Evolutionary conservation across 2,888 invertebrate genomes (phyloP).

Genomic region (Drosophila crucigera): DNA sequence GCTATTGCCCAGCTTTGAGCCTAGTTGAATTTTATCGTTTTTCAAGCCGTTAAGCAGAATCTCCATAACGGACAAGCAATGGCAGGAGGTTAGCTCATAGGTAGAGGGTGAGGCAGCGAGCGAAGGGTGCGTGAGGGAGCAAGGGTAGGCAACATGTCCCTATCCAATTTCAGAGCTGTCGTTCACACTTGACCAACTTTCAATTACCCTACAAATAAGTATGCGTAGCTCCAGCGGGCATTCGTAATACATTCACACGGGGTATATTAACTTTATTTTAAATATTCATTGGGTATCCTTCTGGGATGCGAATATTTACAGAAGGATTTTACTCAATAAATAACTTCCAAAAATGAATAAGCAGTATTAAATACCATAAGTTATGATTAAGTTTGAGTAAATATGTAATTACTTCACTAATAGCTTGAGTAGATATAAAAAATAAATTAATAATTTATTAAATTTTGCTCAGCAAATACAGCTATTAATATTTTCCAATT

Average conservation of each 20-base stretch:
- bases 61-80: conserved; percentile 36
- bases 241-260: neutral
- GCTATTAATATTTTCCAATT: neutral
- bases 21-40: conserved; percentile 70
- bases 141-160: conserved; percentile 20
- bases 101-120: neutral
- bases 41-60: conserved; percentile 66
- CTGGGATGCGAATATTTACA: neutral
- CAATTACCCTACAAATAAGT: conserved; percentile 67
- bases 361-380: neutral
- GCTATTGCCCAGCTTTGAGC: conserved; percentile 40
- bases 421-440: neutral
- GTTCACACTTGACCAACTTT: conserved; percentile 77
- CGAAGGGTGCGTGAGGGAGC: neutral
- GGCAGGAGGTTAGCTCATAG: conserved; percentile 2
- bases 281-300: neutral
- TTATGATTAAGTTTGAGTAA: neutral
- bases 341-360: neutral
- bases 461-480: neutral
- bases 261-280: neutral
- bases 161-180: conserved; percentile 33
- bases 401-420: neutral
- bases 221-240: conserved; percentile 5
- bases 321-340: neutral
- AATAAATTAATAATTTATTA: neutral